These are phyloP conservation scores for Poecilia wingei DNA, from an alignment of 2,797 vertebrate genomes.

Conservation along the genomic window DNA sequence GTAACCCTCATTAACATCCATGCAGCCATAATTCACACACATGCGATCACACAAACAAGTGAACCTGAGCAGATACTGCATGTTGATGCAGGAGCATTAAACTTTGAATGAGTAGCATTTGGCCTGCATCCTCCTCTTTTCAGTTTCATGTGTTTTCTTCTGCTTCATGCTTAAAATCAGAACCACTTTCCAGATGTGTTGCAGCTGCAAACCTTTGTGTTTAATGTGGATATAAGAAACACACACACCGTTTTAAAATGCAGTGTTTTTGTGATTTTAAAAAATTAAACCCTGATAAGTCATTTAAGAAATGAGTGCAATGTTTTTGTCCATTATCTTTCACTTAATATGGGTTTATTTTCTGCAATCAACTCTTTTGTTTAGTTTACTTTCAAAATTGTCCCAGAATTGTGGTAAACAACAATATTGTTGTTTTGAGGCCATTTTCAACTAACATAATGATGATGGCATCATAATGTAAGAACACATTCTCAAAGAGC, in stretches of 20 bases:
- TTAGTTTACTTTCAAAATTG: too few relatives aligned
- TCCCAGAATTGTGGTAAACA: too few relatives aligned
- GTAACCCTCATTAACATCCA: conserved; percentile 8
- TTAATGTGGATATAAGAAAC: conserved; percentile 24
- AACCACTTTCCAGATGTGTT: conserved; percentile 61
- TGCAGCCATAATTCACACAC: neutral
- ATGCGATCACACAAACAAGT: conserved; percentile 10
- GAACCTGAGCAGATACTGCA: conserved; percentile 36
- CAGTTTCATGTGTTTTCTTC: conserved; percentile 34
- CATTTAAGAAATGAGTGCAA: neutral
- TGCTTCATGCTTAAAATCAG: conserved; percentile 47
- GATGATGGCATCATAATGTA: too few relatives aligned
- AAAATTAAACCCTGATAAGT: neutral
- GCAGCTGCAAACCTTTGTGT: conserved; percentile 10
- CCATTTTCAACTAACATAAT: too few relatives aligned
- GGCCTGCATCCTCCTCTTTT: conserved; percentile 47
- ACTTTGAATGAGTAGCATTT: conserved; percentile 33
- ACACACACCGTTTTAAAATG: conserved; percentile 5
- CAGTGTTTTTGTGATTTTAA: neutral
- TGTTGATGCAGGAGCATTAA: conserved; percentile 47
- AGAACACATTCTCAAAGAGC: too few relatives aligned
- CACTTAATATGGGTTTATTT: neutral
- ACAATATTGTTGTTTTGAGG: too few relatives aligned
- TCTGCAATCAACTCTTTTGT: too few relatives aligned
- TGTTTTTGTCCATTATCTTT: neutral